Conservation (phyloP, 2,797 vertebrate genomes). For the Sylvilagus floridanus region DNA sequence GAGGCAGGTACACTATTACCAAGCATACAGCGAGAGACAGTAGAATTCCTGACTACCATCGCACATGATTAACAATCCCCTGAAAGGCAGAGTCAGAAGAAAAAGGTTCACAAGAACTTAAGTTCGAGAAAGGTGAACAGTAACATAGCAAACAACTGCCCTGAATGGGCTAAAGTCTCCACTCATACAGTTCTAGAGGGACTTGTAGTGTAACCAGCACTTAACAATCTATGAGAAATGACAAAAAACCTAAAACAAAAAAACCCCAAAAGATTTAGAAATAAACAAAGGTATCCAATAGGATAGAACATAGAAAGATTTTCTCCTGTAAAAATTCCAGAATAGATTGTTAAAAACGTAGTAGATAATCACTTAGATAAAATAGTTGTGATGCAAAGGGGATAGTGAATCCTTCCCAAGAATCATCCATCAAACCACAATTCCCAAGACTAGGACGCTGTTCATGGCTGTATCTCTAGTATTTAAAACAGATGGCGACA, state of each 20-base stretch:
- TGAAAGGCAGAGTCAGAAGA: constrained; percentile 21
- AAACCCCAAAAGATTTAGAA: neutral
- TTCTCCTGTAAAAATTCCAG: constrained; percentile 4
- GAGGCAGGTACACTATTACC: neutral
- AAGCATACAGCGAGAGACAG: neutral
- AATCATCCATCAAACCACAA: neutral
- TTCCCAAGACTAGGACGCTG: neutral
- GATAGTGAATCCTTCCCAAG: neutral
- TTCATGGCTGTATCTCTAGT: neutral
- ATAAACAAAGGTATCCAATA: neutral
- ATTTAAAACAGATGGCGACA: neutral
- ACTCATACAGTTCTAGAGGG: neutral
- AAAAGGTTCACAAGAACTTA: neutral
- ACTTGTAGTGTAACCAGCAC: neutral
- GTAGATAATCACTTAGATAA: neutral
- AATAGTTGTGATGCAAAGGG: neutral
- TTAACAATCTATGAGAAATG: neutral
- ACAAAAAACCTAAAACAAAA: neutral
- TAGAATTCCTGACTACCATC: neutral
- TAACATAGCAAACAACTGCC: neutral
- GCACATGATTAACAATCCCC: neutral
- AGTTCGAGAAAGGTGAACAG: constrained; percentile 1
- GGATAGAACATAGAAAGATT: neutral
- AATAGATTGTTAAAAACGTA: constrained; percentile 17
- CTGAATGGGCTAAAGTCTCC: neutral